phyloP scores from a whole-genome alignment of 1,140 invertebrate genomes.

The Euura saliciscinereae region DNA sequence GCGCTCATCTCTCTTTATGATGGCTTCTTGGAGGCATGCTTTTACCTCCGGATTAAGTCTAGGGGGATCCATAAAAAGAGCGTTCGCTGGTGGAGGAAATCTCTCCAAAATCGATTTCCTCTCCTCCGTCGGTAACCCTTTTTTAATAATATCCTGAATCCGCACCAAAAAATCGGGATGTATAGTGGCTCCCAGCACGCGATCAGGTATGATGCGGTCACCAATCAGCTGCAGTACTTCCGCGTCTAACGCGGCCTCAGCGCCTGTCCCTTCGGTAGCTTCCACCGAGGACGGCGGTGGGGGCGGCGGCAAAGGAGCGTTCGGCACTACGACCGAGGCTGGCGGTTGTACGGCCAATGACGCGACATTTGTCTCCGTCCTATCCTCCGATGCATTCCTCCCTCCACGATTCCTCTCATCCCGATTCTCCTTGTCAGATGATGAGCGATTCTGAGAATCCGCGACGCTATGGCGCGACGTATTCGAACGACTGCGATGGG shows the following conservation, averaged over 20 bases:
- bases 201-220: slow-evolving; percentile 14
- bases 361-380: no score
- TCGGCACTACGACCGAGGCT: no score
- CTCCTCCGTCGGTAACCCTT: slow-evolving; percentile 16
- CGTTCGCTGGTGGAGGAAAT: slow-evolving; percentile 17
- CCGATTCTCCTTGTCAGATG: no score
- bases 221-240: slow-evolving; percentile 19
- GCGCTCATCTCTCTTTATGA: slow-evolving; percentile 18
- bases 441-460: no score
- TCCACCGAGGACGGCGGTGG: not conserved
- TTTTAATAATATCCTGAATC: slow-evolving; percentile 19
- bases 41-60: slow-evolving; percentile 19
- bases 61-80: slow-evolving; percentile 14
- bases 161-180: slow-evolving; percentile 15
- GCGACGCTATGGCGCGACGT: not conserved
- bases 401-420: no score
- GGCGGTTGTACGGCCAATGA: no score
- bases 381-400: no score
- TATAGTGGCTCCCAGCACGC: slow-evolving; percentile 11
- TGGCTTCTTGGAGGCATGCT: slow-evolving; percentile 14
- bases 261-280: not conserved
- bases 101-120: slow-evolving; percentile 12
- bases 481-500: not conserved
- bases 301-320: no score
- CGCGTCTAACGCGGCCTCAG: not conserved